phyloP scores from a whole-genome alignment of 2,888 invertebrate genomes.

The Troilus luridus region DNA sequence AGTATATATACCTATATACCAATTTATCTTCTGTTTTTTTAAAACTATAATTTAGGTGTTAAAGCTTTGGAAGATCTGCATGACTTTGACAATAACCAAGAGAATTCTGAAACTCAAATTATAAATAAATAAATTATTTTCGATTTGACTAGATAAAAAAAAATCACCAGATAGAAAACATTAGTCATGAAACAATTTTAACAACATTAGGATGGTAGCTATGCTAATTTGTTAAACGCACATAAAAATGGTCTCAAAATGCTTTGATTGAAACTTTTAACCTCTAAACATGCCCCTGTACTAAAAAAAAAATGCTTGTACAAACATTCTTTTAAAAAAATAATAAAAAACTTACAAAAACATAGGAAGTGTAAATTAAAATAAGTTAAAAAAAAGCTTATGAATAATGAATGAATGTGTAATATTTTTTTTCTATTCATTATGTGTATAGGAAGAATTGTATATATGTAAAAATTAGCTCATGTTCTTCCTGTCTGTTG shows the following conservation, averaged over 20 bases:
- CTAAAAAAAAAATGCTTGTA: constrained; percentile 54
- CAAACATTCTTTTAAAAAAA: constrained; percentile 51
- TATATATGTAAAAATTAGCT: constrained; percentile 62
- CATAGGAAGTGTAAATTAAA: constrained; percentile 54
- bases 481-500: constrained; percentile 64
- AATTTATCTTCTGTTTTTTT: not conserved
- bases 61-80: constrained; percentile 43
- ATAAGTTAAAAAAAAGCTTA: constrained; percentile 44
- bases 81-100: constrained; percentile 56
- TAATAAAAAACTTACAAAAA: constrained; percentile 14
- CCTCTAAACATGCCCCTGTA: constrained; percentile 41
- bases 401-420: constrained; percentile 42
- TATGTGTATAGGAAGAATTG: constrained; percentile 59
- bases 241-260: constrained; percentile 49
- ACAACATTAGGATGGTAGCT: constrained; percentile 55
- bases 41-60: not conserved
- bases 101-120: constrained; percentile 20
- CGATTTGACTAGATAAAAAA: not conserved
- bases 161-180: constrained; percentile 43
- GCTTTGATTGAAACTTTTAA: constrained; percentile 55
- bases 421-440: constrained; percentile 59
- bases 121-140: constrained; percentile 48
- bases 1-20: not conserved
- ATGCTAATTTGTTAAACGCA: constrained; percentile 55
- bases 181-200: constrained; percentile 55